These are phyloP conservation scores for Lithophane leautieri DNA, from an alignment of 2,888 invertebrate species.

Conservation along the genomic window DNA sequence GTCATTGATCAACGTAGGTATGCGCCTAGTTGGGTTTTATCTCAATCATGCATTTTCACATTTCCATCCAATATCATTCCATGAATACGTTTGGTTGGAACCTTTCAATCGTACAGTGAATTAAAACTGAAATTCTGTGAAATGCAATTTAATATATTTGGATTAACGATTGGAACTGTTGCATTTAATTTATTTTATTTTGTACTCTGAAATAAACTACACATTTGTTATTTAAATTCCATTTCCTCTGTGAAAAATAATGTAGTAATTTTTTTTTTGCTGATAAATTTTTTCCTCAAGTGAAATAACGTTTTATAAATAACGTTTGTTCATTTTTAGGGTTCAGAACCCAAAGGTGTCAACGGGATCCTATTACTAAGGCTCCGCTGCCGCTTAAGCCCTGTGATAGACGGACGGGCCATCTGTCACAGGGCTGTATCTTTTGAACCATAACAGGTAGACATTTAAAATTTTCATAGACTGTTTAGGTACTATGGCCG, in stretches of 20 bases:
- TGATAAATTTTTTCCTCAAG: too few species aligned
- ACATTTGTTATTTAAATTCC: neutral
- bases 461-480: too few species aligned
- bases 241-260: neutral
- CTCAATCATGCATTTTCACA: neutral
- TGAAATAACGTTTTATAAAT: neutral
- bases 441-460: neutral
- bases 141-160: neutral
- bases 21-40: neutral
- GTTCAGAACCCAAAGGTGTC: neutral
- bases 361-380: neutral
- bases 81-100: neutral
- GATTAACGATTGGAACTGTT: neutral
- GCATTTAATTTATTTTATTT: neutral
- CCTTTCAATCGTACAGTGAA: neutral
- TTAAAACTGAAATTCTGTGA: conserved; percentile 2
- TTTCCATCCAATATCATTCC: neutral
- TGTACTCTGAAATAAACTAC: neutral
- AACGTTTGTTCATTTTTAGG: neutral
- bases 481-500: too few species aligned
- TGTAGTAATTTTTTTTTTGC: neutral
- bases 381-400: too few species aligned
- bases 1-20: neutral
- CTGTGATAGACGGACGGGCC: too few species aligned
- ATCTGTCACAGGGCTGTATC: too few species aligned